A percentile compares a stretch with the other conserved stretches of the same genome.
These are phyloP conservation scores for Luffia ferchaultella DNA, from an alignment of 2,888 invertebrate species.

Conservation along the genomic window DNA sequence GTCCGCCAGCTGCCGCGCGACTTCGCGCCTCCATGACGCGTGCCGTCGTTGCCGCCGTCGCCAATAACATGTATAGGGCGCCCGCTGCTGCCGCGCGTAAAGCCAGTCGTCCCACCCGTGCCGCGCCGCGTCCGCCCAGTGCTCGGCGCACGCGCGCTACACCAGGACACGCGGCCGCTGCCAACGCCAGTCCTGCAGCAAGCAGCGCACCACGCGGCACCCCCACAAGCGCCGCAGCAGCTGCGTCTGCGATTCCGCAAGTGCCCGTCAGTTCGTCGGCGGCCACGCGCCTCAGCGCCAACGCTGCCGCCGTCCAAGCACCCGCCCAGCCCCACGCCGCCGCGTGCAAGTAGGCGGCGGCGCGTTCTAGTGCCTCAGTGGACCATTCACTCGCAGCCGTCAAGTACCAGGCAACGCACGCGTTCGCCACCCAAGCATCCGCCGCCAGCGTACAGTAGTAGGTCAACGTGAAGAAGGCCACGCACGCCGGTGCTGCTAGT, in stretches of 20 bases:
- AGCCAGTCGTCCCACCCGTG: conserved; percentile 74
- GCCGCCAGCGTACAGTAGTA: conserved; percentile 84
- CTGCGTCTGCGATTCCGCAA: conserved; percentile 74
- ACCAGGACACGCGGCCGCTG: conserved; percentile 77
- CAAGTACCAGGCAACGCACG: conserved; percentile 89
- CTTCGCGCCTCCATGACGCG: conserved; percentile 68
- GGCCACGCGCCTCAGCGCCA: conserved; percentile 80
- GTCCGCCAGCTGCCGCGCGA: conserved; percentile 47
- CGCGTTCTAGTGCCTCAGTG: conserved; percentile 87
- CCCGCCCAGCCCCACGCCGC: conserved; percentile 90
- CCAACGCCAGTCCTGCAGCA: conserved; percentile 74
- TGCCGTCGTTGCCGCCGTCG: conserved; percentile 76
- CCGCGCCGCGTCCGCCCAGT: conserved; percentile 64
- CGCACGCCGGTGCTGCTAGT: conserved; percentile 67
- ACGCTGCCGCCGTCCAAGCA: conserved; percentile 82
- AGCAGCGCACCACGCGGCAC: conserved; percentile 70
- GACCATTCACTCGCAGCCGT: conserved; percentile 94
- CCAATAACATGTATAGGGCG: conserved; percentile 77
- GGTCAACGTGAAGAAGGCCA: conserved; percentile 76
- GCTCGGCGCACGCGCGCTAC: conserved; percentile 76
- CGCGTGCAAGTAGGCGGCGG: conserved; percentile 86
- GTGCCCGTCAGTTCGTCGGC: conserved; percentile 84
- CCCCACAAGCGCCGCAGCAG: conserved; percentile 69
- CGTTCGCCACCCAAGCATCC: conserved; percentile 87
- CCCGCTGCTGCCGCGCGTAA: conserved; percentile 82